A percentile compares a stretch with the other conserved stretches of the same genome.
These are phyloP conservation scores for Drosophila mayaguana DNA, from an alignment of 2,888 invertebrate genomes.

Conservation along the genomic window DNA sequence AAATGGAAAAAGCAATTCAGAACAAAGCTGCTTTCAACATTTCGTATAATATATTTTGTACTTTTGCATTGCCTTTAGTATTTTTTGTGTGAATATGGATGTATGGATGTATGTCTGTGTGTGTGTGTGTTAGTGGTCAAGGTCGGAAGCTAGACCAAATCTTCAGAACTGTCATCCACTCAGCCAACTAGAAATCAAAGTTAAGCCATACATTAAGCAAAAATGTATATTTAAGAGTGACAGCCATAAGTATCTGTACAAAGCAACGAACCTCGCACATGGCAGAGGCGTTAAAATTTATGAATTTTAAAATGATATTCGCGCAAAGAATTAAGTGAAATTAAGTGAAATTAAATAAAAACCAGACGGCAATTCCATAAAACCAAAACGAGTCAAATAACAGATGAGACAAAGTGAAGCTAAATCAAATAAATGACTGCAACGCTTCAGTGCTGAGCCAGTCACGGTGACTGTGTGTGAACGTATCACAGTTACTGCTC, in stretches of 20 bases:
- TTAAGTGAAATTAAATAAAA: constrained; percentile 4
- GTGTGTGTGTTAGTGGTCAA: constrained; percentile 1
- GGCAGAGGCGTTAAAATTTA: constrained; percentile 60
- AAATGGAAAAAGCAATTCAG: background rate
- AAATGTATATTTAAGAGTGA: constrained; percentile 52
- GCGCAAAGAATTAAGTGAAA: background rate
- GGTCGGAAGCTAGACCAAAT: constrained; percentile 22
- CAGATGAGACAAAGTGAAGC: constrained; percentile 12
- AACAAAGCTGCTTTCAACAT: background rate
- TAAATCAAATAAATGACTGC: constrained; percentile 25
- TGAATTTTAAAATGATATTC: constrained; percentile 29
- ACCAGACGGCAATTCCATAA: constrained; percentile 6
- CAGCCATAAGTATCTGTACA: constrained; percentile 45
- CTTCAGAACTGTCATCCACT: constrained; percentile 32
- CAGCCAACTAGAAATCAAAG: constrained; percentile 57
- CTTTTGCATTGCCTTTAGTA: background rate
- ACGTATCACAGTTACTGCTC: constrained; percentile 14
- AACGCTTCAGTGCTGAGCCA: background rate
- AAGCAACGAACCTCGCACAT: constrained; percentile 2
- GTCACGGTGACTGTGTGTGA: constrained; percentile 22
- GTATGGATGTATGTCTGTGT: constrained; percentile 6
- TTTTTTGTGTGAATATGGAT: background rate
- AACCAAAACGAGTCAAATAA: background rate
- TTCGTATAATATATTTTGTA: background rate
- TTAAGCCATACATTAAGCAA: constrained; percentile 63